phyloP scores from a whole-genome alignment of 1,140 invertebrate species.

The Aphelenchoides besseyi region DNA sequence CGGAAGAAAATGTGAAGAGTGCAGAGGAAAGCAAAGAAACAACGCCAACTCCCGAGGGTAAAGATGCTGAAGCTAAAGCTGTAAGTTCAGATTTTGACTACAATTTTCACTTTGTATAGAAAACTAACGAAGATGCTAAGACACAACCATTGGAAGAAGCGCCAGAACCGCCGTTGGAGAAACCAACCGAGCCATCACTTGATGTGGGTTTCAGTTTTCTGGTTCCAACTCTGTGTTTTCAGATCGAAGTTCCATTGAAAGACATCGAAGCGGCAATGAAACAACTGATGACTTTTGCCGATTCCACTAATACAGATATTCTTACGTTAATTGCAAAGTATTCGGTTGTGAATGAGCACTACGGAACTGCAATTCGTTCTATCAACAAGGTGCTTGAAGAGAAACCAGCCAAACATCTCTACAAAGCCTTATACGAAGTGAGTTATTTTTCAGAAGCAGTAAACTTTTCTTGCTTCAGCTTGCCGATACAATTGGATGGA shows the following conservation, averaged over 20 bases:
- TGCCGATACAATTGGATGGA: constrained; percentile 40
- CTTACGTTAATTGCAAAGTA: constrained; percentile 77
- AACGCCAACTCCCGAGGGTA: not conserved
- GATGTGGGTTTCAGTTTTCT: not conserved
- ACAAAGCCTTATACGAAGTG: constrained; percentile 18
- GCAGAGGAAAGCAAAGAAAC: constrained; percentile 19
- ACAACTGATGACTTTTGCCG: constrained; percentile 7
- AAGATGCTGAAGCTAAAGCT: not conserved
- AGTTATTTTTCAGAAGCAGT: not conserved
- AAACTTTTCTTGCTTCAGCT: constrained; percentile 28
- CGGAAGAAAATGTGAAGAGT: constrained; percentile 24
- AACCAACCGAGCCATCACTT: not conserved
- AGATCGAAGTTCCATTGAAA: constrained; percentile 2
- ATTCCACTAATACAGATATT: not conserved
- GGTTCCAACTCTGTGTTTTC: not conserved
- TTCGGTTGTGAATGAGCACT: constrained; percentile 73
- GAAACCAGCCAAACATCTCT: not conserved
- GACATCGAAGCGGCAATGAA: constrained; percentile 1
- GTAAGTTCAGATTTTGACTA: not conserved
- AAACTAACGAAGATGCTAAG: constrained; percentile 2
- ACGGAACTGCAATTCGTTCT: constrained; percentile 76
- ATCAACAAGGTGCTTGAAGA: constrained; percentile 76
- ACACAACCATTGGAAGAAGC: not conserved
- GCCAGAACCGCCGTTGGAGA: not conserved
- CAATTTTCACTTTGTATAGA: not conserved